Conservation (phyloP, 1,140 invertebrate species). For the Carcinoscorpius rotundicauda region DNA sequence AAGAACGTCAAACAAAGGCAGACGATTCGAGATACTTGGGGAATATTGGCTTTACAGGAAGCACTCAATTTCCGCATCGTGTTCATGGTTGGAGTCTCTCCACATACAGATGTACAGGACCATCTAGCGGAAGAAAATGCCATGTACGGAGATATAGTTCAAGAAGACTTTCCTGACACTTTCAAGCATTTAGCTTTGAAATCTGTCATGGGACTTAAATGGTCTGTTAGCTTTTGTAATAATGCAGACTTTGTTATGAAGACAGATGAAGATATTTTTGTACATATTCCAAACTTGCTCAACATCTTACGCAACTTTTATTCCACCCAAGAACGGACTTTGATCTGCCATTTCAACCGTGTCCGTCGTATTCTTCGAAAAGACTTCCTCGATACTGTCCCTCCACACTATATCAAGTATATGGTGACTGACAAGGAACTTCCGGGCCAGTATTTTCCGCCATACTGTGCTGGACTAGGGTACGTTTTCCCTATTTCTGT, state of each 20-base stretch:
- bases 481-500: conserved; percentile 25
- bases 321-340: not conserved
- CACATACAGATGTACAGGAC: conserved; percentile 19
- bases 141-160: conserved; percentile 35
- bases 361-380: conserved; percentile 20
- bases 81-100: conserved; percentile 21
- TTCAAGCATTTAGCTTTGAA: conserved; percentile 37
- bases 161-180: conserved; percentile 33
- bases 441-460: conserved; percentile 26
- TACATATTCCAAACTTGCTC: conserved; percentile 31
- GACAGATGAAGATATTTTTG: conserved; percentile 37
- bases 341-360: conserved; percentile 25
- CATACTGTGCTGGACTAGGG: conserved; percentile 28
- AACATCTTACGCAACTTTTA: conserved; percentile 3
- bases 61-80: conserved; percentile 23
- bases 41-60: conserved; percentile 19
- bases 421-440: conserved; percentile 19
- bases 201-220: conserved; percentile 33
- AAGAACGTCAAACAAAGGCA: conserved; percentile 18
- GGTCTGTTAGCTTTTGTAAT: conserved; percentile 31
- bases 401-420: conserved; percentile 19
- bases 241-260: conserved; percentile 32
- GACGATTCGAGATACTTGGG: conserved; percentile 26
- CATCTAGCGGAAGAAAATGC: conserved; percentile 28
- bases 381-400: not conserved